phyloP scores from a whole-genome alignment of 2,888 invertebrate species.

The Bombylius discolor region DNA sequence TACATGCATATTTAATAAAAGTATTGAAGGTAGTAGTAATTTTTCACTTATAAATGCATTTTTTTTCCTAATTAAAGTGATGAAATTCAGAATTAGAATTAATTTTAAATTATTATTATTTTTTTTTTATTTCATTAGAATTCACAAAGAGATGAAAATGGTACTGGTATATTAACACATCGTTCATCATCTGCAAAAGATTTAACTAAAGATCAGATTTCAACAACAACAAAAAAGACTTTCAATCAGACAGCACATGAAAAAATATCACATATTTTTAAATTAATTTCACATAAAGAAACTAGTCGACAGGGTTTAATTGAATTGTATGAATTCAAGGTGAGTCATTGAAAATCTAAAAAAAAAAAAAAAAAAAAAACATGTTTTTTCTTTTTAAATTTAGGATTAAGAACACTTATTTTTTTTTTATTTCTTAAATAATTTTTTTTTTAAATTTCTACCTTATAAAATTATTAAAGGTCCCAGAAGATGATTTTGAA shows the following conservation, averaged over 20 bases:
- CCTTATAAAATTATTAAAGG: background rate
- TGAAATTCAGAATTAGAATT: background rate
- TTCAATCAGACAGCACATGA: slow-evolving; percentile 67
- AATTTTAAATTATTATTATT: background rate
- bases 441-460: no score
- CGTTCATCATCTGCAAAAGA: slow-evolving; percentile 29
- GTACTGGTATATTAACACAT: slow-evolving; percentile 31
- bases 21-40: slow-evolving; percentile 45
- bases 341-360: slow-evolving; percentile 10
- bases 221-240: slow-evolving; percentile 41
- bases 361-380: no score
- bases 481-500: slow-evolving; percentile 9
- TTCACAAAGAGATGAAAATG: slow-evolving; percentile 42
- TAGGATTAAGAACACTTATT: no score
- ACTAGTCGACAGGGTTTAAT: slow-evolving; percentile 67
- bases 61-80: no score
- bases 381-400: no score
- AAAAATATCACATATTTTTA: slow-evolving; percentile 76
- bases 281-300: slow-evolving; percentile 79
- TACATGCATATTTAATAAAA: slow-evolving; percentile 73
- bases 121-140: slow-evolving; percentile 27
- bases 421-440: no score
- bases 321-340: slow-evolving; percentile 36
- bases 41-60: no score
- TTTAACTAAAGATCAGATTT: slow-evolving; percentile 22